Base-by-base conservation (phyloP, 2,113 vertebrate genomes). In the Myotis lucifugus region DNA sequence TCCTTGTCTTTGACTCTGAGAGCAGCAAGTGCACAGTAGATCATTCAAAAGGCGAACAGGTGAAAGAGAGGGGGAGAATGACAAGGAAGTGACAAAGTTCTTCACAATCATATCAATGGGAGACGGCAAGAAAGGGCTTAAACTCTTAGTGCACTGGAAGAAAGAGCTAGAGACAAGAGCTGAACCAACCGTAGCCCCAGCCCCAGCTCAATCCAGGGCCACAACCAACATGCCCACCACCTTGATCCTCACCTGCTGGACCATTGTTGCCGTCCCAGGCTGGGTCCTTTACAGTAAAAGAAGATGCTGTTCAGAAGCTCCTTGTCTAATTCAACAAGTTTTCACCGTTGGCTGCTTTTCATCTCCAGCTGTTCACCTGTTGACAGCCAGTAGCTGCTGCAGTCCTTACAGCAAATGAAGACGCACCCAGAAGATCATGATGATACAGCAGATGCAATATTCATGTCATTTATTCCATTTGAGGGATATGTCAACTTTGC, bases 61-160 rank as follows among this genome's bases (percentile, higher is more conserved):
- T 76, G 18, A 88, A 61, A 9, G 8, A 52, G 1, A 56, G 17
- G 5, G 48, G 88, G 3, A 79, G 17, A 29, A 23, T 1, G 11
- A 92, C 50, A 76, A 2, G 3, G 23, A 6, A 1, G 0, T 94
- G 73, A 66, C 0, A 0, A 0, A 8, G 4, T 21, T 21, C 40
- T 48, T 95, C 6, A 3, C 3, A 37, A 61, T 0, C 0, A 7
- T 13, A 15, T 54, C 64, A 5, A 0, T 11, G 23, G 85, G 42
- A 5, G 34, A 90, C 11, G 72, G 88, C 6, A 3, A 0, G 0
- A 3, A 0, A 0, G 64, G 81, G 92, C 32, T 77, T 23, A 0
- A 0, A 32, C 46, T 81, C 15, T 23, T 21, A 34, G 11, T 0
- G 8, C 0, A 0, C 8, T 48, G 32, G 79, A 0, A 81, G 6